These are phyloP conservation scores for Semicossyphus pulcher DNA, from an alignment of 2,113 vertebrate genomes.

Conservation along the genomic window DNA sequence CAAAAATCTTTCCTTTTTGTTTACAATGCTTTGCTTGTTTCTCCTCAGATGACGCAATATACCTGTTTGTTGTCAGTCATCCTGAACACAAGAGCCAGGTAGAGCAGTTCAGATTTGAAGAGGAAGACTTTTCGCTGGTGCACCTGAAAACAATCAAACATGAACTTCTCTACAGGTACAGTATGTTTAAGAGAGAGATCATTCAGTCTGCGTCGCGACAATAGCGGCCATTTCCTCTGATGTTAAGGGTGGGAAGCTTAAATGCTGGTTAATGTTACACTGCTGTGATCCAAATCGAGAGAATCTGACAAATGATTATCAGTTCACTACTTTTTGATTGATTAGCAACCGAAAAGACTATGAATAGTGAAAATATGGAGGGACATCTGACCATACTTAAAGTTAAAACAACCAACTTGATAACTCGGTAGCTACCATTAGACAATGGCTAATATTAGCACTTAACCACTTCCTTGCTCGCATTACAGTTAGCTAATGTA, in stretches of 20 bases:
- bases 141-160: conserved; percentile 91
- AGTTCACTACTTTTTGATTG: no score
- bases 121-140: conserved; percentile 85
- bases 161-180: conserved; percentile 89
- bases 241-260: not conserved
- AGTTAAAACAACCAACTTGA: no score
- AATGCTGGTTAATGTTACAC: not conserved
- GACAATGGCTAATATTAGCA: no score
- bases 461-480: no score
- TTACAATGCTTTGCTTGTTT: not conserved
- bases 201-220: not conserved
- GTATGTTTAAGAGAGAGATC: not conserved
- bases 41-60: conserved; percentile 84
- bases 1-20: not conserved
- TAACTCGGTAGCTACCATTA: no score
- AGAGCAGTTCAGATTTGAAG: conserved; percentile 89
- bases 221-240: not conserved
- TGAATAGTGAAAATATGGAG: no score
- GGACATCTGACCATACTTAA: no score
- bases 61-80: conserved; percentile 94
- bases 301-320: no score
- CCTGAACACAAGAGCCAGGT: conserved; percentile 87
- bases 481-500: no score
- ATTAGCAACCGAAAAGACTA: no score
- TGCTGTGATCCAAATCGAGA: no score